Conservation (phyloP, 2,113 vertebrate species). For the Pogona vitticeps region DNA sequence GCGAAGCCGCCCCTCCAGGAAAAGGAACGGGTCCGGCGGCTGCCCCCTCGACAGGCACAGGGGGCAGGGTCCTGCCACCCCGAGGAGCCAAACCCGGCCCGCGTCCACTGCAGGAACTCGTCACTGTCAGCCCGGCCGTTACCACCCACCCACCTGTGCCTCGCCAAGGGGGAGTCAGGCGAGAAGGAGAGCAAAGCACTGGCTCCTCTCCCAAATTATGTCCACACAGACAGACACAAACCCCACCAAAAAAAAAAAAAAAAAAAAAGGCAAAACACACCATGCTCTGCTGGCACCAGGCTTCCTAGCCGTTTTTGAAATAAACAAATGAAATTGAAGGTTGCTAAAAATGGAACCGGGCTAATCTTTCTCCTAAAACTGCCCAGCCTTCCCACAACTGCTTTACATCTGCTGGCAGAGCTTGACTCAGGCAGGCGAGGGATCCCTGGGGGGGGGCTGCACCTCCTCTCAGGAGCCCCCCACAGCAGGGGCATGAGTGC, state of each 20-base stretch:
- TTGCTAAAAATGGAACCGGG: neutral
- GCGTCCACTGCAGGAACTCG: neutral
- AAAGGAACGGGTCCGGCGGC: no score
- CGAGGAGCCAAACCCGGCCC: neutral
- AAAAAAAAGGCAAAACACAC: no score
- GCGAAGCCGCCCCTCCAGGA: neutral
- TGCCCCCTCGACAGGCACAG: no score
- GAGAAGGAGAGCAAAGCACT: no score
- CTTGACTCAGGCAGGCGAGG: no score
- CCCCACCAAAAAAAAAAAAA: neutral
- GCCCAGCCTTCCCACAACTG: accelerated
- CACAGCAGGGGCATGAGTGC: neutral
- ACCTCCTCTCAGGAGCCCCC: neutral
- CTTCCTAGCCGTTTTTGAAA: neutral
- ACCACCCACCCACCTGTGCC: no score
- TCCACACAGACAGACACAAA: neutral
- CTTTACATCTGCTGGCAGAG: neutral
- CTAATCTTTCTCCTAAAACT: neutral
- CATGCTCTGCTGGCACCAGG: neutral
- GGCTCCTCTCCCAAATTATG: no score
- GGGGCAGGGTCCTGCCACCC: neutral
- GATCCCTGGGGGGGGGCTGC: no score
- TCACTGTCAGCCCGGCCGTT: no score
- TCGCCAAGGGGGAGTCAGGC: neutral
- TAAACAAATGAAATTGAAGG: constrained; percentile 2